phyloP scores from a whole-genome alignment of 2,797 vertebrate genomes.

The Myotis daubentonii region DNA sequence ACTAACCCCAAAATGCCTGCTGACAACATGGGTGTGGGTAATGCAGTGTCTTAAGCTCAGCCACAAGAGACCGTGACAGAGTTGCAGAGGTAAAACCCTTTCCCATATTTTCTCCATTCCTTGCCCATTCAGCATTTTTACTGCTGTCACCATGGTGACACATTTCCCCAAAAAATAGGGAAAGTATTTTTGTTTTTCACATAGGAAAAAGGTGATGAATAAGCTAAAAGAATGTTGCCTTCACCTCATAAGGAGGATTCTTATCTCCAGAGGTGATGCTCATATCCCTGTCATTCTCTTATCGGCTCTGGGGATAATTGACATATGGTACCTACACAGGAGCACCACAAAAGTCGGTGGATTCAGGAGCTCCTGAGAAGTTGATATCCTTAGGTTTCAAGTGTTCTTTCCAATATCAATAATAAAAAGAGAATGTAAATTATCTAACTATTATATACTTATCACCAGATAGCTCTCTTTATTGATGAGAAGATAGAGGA shows the following conservation, averaged over 20 bases:
- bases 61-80: not conserved
- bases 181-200: conserved; percentile 31
- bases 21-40: not conserved
- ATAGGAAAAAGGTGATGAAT: not conserved
- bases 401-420: not conserved
- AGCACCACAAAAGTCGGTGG: not conserved
- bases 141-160: not conserved
- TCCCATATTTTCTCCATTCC: not conserved
- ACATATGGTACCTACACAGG: not conserved
- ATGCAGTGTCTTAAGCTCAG: not conserved
- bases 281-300: not conserved
- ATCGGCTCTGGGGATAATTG: not conserved
- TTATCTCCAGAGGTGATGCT: not conserved
- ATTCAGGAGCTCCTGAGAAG: not conserved
- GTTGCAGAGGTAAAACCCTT: not conserved
- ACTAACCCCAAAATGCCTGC: not conserved
- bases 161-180: not conserved
- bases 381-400: not conserved
- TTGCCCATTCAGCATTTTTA: not conserved
- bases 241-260: not conserved
- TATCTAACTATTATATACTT: not conserved
- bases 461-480: not conserved
- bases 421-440: conserved; percentile 12
- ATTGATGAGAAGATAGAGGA: not conserved
- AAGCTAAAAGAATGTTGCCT: not conserved